Conservation (phyloP, 2,888 invertebrate genomes). For the Diaprepes abbreviatus region DNA sequence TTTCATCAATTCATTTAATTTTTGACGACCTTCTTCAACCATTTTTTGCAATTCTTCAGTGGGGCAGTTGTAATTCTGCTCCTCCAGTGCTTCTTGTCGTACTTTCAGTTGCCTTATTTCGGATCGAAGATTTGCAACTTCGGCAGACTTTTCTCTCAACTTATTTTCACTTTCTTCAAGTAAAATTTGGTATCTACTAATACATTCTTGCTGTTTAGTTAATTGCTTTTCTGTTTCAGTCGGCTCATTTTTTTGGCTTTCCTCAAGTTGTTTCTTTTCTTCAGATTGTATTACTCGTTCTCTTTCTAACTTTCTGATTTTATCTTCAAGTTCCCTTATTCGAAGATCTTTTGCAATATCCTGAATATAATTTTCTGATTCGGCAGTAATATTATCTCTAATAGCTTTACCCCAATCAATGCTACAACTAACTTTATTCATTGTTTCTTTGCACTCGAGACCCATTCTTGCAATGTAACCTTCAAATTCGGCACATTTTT, state of each 20-base stretch:
- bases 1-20: conserved; percentile 58
- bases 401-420: conserved; percentile 54
- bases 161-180: conserved; percentile 57
- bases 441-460: conserved; percentile 48
- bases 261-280: conserved; percentile 53
- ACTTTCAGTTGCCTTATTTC: conserved; percentile 58
- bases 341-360: conserved; percentile 45
- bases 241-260: conserved; percentile 40
- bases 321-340: conserved; percentile 44
- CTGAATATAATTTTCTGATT: conserved; percentile 35
- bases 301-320: conserved; percentile 28
- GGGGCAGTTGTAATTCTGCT: conserved; percentile 56
- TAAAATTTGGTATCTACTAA: conserved; percentile 54
- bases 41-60: conserved; percentile 60
- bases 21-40: conserved; percentile 61
- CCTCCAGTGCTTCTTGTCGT: conserved; percentile 57
- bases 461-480: conserved; percentile 57
- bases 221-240: conserved; percentile 51
- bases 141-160: conserved; percentile 57
- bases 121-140: conserved; percentile 30
- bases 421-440: conserved; percentile 54
- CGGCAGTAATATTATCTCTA: conserved; percentile 8
- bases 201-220: conserved; percentile 53
- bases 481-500: conserved; percentile 57
- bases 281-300: conserved; percentile 55